Conservation (phyloP, 2,113 vertebrate genomes). For the Pterocles gutturalis region DNA sequence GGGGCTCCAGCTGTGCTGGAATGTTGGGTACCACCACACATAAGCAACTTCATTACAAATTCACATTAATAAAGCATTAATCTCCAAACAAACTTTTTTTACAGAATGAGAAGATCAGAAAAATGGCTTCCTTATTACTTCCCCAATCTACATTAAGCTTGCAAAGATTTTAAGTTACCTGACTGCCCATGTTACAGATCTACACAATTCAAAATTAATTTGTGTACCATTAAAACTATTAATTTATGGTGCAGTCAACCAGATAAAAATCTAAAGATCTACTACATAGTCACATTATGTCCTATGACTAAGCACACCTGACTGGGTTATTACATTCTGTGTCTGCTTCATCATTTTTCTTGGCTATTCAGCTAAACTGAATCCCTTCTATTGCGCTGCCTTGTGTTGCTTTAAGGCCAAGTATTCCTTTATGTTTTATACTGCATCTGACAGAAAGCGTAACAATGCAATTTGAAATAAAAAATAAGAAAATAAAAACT, state of each 20-base stretch:
- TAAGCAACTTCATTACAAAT: not conserved
- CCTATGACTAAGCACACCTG: not conserved
- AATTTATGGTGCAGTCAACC: not conserved
- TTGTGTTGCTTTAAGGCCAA: not conserved
- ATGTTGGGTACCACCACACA: constrained; percentile 59
- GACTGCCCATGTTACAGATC: not conserved
- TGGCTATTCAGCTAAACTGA: not conserved
- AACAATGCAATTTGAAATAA: not conserved
- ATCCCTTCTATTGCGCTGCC: not conserved
- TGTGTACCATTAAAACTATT: not conserved
- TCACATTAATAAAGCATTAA: not conserved
- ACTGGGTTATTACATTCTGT: not conserved
- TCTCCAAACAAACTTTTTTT: not conserved
- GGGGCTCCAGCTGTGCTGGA: constrained; percentile 80
- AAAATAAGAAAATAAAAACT: not conserved
- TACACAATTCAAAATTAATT: not conserved
- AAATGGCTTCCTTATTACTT: not conserved
- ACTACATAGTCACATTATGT: not conserved
- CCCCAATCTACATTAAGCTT: not conserved
- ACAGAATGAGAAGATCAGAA: not conserved
- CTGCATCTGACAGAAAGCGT: not conserved
- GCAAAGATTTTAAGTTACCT: not conserved
- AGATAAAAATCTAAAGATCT: not conserved
- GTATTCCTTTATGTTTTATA: not conserved
- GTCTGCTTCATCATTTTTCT: not conserved